These are phyloP conservation scores for Actinostola sp. DNA, from an alignment of 92 coral and sea anemone species.

Conservation along the genomic window DNA sequence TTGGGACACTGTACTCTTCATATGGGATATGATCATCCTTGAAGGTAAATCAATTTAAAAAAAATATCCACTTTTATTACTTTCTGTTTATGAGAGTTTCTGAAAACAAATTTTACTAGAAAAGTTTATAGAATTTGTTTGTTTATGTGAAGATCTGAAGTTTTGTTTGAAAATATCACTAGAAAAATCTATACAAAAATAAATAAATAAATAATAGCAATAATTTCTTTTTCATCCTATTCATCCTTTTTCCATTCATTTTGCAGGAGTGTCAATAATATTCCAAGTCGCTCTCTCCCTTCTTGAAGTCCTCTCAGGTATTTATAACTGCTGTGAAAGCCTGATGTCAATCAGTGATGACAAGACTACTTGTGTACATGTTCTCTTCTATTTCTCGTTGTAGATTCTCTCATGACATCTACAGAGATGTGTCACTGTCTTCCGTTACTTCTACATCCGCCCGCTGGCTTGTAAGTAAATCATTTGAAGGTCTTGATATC, in stretches of 20 bases:
- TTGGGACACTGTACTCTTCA: slow-evolving; percentile 92
- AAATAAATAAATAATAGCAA: too few relatives aligned
- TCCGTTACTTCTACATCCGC: slow-evolving; percentile 83
- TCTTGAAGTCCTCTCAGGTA: slow-evolving; percentile 76
- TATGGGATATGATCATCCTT: slow-evolving; percentile 88
- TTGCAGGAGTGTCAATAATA: slow-evolving; percentile 73
- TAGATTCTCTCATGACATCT: slow-evolving; percentile 67
- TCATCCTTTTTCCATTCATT: too few relatives aligned
- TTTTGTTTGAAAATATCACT: too few relatives aligned
- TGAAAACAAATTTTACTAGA: too few relatives aligned
- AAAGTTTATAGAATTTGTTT: too few relatives aligned
- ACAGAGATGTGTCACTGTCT: slow-evolving; percentile 73
- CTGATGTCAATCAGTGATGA: background rate
- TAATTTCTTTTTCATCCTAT: too few relatives aligned
- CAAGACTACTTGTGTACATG: background rate
- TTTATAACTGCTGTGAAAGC: background rate
- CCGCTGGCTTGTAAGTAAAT: slow-evolving; percentile 73
- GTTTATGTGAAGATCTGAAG: too few relatives aligned
- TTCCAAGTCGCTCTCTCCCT: slow-evolving; percentile 85
- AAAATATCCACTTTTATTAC: too few relatives aligned
- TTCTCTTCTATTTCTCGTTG: background rate
- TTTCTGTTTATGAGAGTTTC: too few relatives aligned
- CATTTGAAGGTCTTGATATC: background rate
- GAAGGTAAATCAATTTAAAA: too few relatives aligned
- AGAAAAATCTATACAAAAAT: too few relatives aligned